Evolutionary conservation across 2,113 vertebrate species (phyloP), one percentile per base, ranked within the genome.

Genomic region (Tricholaema leucomelas): DNA sequence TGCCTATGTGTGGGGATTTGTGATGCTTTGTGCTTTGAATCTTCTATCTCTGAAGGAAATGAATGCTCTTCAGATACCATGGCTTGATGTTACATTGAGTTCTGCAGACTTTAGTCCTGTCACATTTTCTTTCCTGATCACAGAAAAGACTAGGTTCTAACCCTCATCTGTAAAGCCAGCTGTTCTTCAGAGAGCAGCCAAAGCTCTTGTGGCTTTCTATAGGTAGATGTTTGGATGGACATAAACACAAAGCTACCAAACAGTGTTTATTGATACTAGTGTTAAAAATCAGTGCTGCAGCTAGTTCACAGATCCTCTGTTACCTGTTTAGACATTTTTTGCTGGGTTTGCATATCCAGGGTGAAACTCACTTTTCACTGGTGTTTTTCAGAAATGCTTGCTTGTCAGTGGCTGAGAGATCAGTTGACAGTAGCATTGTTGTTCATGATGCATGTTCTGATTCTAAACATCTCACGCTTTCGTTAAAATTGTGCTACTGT

Each of bases 381-480:
- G 6, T 65, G 54, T 74, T 81, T 75, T 87, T 74, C 64, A 87
- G 50, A 89, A 92, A 65, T 28, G 60, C 31, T 60, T 44, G 40
- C 55, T 46, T 82, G 46, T 52, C 83, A 78, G 48, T 27, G 83
- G 35, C 76, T 83, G 78, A 69, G 38, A 83, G 5, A 48, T 8
- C 59, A 60, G 15, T 90, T 77, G 30, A 85, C 70, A 77, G 38
- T 54, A 50, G 15, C 38, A 63, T 46, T 92, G 79, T 58, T 92
- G 61, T 72, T 74, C 73, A 75, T 0, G 0, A 24, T 73, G 35
- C 42, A 25, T 72, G 46, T 72, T 48, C 85, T 81, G 40, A 40
- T 83, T 83, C 61, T 56, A 40, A 81, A 85, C 76, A 69, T 76
- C 85, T 81, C 55, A 8, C 35, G 46, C 36, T 86, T 90, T 81